Evolutionary conservation across 1,140 invertebrate species (phyloP).

Genomic region (Atopsyche davidsoni): DNA sequence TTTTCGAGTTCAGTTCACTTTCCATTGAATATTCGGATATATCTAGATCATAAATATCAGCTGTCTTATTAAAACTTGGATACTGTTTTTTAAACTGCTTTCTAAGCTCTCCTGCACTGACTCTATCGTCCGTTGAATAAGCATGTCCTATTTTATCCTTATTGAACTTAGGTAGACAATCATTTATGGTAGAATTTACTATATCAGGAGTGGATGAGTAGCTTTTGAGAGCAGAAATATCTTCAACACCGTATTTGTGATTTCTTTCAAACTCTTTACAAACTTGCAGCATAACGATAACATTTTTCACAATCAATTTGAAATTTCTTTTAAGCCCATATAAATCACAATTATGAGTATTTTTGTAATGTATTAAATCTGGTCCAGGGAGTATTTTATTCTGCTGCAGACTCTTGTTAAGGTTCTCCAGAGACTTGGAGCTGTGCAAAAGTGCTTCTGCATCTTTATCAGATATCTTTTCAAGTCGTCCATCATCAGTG

Average conservation of each 20-base stretch:
- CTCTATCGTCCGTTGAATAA: neutral
- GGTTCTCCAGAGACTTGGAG: slow-evolving; percentile 21
- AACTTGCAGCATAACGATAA: slow-evolving; percentile 36
- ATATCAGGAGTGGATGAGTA: slow-evolving; percentile 40
- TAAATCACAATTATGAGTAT: slow-evolving; percentile 2
- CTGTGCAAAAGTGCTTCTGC: slow-evolving; percentile 16
- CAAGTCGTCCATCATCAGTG: slow-evolving; percentile 45
- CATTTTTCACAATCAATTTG: slow-evolving; percentile 30
- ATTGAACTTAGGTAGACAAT: slow-evolving; percentile 22
- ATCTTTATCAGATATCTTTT: slow-evolving; percentile 41
- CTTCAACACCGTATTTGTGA: no score
- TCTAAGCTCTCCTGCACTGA: neutral
- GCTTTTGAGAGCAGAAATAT: slow-evolving; percentile 19
- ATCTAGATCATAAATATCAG: neutral
- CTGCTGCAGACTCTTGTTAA: slow-evolving; percentile 15
- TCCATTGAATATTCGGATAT: neutral
- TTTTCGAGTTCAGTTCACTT: neutral
- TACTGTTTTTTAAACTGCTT: neutral
- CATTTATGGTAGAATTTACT: slow-evolving; percentile 42
- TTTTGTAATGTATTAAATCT: slow-evolving; percentile 24
- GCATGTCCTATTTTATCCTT: neutral
- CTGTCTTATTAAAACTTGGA: slow-evolving; percentile 12
- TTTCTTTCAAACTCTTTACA: slow-evolving; percentile 36
- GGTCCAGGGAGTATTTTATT: slow-evolving; percentile 11
- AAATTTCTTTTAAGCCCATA: slow-evolving; percentile 14